A percentile compares a stretch with the other conserved stretches of the same genome.
Evolutionary conservation across 2,888 invertebrate species (phyloP).

Genomic region (Acanthosepion lycidas): DNA sequence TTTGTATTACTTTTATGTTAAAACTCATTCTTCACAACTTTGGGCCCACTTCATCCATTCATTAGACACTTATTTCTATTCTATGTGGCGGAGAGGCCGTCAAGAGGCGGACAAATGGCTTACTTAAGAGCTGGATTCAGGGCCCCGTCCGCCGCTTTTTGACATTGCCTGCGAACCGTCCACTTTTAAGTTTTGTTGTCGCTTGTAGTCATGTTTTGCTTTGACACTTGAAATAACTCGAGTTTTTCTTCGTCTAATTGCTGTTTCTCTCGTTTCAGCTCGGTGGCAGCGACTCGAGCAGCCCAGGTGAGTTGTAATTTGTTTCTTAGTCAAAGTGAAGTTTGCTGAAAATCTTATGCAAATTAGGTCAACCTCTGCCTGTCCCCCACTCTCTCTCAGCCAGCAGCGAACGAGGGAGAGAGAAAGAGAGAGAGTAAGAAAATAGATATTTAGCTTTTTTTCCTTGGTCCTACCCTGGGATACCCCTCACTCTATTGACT

Average conservation of each 20-base stretch:
- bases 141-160: slow-evolving; percentile 38
- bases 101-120: not conserved
- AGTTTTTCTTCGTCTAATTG: not conserved
- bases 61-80: not conserved
- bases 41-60: not conserved
- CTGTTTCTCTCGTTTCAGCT: slow-evolving; percentile 60
- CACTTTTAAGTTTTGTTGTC: slow-evolving; percentile 44
- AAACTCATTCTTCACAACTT: not conserved
- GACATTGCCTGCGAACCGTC: slow-evolving; percentile 44
- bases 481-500: not conserved
- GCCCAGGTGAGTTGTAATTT: slow-evolving; percentile 64
- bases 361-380: slow-evolving; percentile 50
- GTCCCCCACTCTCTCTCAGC: slow-evolving; percentile 41
- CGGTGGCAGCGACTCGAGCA: slow-evolving; percentile 68
- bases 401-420: not conserved
- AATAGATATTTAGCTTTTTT: slow-evolving; percentile 22
- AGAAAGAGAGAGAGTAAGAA: not conserved
- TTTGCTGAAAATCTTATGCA: slow-evolving; percentile 51
- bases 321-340: slow-evolving; percentile 6
- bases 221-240: slow-evolving; percentile 35
- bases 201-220: slow-evolving; percentile 40
- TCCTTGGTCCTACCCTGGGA: not conserved
- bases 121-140: slow-evolving; percentile 25
- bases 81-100: slow-evolving; percentile 33
- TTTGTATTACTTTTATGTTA: slow-evolving; percentile 51